Conservation (phyloP, 2,797 vertebrate genomes). For the Takifugu ocellatus region DNA sequence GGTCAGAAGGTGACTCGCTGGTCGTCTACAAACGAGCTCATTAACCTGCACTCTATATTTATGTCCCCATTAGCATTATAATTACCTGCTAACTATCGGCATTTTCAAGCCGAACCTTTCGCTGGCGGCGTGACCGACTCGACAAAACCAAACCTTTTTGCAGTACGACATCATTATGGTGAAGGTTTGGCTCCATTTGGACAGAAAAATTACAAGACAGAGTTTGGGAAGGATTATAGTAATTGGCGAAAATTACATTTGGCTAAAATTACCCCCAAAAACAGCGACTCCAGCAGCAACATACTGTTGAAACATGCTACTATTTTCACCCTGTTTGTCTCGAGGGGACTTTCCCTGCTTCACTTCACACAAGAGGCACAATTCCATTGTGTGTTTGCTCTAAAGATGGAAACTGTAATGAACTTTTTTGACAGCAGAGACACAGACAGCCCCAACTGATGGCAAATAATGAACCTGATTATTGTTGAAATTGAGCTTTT, state of each 20-base stretch:
- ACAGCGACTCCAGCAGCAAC: not conserved
- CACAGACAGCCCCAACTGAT: too few species aligned
- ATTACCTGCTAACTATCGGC: too few species aligned
- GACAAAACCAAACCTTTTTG: not conserved
- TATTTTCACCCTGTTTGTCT: not conserved
- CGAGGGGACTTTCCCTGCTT: not conserved
- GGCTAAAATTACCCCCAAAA: not conserved
- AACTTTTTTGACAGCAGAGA: too few species aligned
- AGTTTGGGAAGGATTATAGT: not conserved
- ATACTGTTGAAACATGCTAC: not conserved
- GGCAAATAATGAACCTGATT: too few species aligned
- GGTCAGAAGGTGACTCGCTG: too few species aligned
- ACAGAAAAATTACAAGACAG: not conserved
- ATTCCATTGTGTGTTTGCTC: too few species aligned
- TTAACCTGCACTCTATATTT: too few species aligned
- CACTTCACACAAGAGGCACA: too few species aligned
- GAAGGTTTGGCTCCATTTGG: not conserved
- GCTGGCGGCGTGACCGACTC: not conserved
- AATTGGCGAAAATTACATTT: not conserved
- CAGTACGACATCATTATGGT: not conserved
- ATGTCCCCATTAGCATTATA: too few species aligned
- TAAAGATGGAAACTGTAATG: too few species aligned
- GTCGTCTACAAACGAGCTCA: too few species aligned
- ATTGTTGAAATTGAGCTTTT: slow-evolving; percentile 4
- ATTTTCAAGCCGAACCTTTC: too few species aligned